Conservation (phyloP, 2,113 vertebrate genomes). For the Oncorhynchus keta region DNA sequence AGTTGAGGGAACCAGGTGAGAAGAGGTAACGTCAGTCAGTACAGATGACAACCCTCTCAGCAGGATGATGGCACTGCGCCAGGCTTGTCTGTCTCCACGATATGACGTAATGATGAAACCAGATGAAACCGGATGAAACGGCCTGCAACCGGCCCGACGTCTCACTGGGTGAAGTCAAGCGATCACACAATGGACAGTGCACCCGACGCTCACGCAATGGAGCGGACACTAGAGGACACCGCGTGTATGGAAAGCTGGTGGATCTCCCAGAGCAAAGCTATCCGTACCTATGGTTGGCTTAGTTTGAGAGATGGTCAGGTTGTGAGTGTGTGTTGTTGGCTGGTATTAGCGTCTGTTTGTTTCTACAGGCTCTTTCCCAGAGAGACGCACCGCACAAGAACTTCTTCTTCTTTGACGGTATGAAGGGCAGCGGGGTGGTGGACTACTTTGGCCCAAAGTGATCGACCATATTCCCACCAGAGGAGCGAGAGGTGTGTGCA, state of each 20-base stretch:
- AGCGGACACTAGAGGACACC: too few species aligned
- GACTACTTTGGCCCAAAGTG: constrained; percentile 82
- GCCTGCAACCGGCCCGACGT: constrained; percentile 48
- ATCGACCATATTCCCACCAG: constrained; percentile 24
- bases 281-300: background rate
- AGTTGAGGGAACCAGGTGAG: background rate
- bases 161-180: constrained; percentile 15
- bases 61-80: constrained; percentile 30
- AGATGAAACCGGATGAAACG: constrained; percentile 72
- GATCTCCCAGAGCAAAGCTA: too few species aligned
- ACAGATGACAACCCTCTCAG: constrained; percentile 26
- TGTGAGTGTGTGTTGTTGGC: background rate
- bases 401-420: constrained; percentile 92
- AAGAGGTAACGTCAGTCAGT: constrained; percentile 9
- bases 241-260: too few species aligned
- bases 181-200: background rate
- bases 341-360: background rate
- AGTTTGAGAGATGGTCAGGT: background rate
- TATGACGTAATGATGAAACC: background rate
- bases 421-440: constrained; percentile 84
- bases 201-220: too few species aligned
- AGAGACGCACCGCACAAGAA: constrained; percentile 89
- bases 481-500: too few species aligned
- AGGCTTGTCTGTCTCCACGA: constrained; percentile 30
- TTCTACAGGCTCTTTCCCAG: constrained; percentile 85